Evolutionary conservation across 2,888 invertebrate species (phyloP).

Genomic region (Lasioglossum leucozonium): DNA sequence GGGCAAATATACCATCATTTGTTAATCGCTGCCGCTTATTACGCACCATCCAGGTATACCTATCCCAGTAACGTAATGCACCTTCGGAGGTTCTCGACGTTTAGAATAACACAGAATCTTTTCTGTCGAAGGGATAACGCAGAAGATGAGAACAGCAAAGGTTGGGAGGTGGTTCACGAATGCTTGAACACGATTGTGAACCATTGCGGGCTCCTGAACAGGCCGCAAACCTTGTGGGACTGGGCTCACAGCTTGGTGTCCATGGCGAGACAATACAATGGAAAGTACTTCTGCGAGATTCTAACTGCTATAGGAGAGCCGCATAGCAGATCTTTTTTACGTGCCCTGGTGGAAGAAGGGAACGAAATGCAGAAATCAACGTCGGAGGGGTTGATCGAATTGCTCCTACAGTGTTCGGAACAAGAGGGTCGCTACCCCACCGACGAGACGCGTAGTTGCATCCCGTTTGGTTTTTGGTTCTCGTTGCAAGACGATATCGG

Average conservation of each 20-base stretch:
- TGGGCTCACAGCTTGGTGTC: conserved; percentile 78
- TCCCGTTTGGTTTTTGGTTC: conserved; percentile 97
- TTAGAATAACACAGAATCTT: background rate
- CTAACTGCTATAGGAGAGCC: conserved; percentile 85
- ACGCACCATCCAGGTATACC: conserved; percentile 72
- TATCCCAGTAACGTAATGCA: background rate
- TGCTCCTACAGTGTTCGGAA: conserved; percentile 92
- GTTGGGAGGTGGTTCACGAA: conserved; percentile 79
- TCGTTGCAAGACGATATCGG: conserved; percentile 90
- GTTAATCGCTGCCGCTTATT: conserved; percentile 77
- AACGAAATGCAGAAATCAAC: conserved; percentile 86
- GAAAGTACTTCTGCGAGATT: conserved; percentile 80
- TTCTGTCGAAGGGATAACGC: conserved; percentile 68
- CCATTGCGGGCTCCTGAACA: conserved; percentile 72
- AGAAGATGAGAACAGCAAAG: conserved; percentile 70
- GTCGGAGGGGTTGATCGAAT: conserved; percentile 88
- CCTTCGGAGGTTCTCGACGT: background rate
- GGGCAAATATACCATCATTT: conserved; percentile 79
- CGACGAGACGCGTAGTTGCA: conserved; percentile 94
- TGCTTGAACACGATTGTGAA: conserved; percentile 78
- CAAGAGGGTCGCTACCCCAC: conserved; percentile 94
- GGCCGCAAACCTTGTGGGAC: conserved; percentile 79
- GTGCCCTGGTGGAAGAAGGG: conserved; percentile 85
- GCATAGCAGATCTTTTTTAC: conserved; percentile 86
- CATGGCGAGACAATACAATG: conserved; percentile 75